Evolutionary conservation across 2,888 invertebrate species (phyloP).

Genomic region (Lutraria lutraria): DNA sequence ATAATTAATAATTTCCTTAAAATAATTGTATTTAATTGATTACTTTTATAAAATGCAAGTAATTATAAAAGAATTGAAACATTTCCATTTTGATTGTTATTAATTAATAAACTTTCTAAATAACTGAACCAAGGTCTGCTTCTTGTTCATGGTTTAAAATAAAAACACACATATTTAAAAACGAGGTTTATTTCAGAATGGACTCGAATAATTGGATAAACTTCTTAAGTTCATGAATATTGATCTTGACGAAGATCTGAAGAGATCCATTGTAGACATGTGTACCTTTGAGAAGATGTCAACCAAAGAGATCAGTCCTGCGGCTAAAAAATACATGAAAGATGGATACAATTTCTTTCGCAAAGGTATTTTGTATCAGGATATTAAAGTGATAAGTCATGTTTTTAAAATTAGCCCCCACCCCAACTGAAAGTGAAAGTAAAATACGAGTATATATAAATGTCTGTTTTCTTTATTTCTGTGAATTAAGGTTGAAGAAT

Average conservation of each 20-base stretch:
- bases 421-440: too few species aligned
- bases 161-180: not conserved
- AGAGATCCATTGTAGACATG: conserved; percentile 20
- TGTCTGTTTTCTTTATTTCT: too few species aligned
- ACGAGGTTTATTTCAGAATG: conserved; percentile 16
- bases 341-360: conserved; percentile 31
- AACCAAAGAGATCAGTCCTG: not conserved
- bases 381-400: too few species aligned
- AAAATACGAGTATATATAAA: too few species aligned
- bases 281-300: conserved; percentile 34
- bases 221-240: conserved; percentile 38
- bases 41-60: too few species aligned
- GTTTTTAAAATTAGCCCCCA: too few species aligned
- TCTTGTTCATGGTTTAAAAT: not conserved
- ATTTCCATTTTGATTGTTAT: too few species aligned
- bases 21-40: too few species aligned
- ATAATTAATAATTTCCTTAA: too few species aligned
- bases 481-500: too few species aligned
- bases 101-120: too few species aligned
- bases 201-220: conserved; percentile 27
- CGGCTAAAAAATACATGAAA: not conserved
- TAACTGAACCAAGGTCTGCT: not conserved
- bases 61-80: too few species aligned
- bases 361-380: conserved; percentile 39
- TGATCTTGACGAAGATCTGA: conserved; percentile 23